phyloP scores from a whole-genome alignment of 37 sponge, comb jelly and placozoan genomes.

The Agelas oroides region DNA sequence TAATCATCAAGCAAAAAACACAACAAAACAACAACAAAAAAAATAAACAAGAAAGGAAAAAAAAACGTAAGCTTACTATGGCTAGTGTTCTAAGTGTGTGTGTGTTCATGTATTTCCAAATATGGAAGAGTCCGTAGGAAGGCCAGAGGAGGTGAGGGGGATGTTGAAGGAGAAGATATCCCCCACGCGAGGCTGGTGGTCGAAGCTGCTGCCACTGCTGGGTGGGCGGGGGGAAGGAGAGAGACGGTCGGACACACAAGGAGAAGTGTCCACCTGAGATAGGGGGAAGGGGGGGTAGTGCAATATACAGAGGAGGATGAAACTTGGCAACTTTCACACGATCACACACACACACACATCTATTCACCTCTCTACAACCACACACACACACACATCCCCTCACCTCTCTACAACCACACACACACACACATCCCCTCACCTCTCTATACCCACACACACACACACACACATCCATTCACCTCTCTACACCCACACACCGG shows the following conservation, averaged over 20 bases:
- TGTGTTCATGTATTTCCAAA: slow-evolving; percentile 24
- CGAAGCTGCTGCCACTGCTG: background rate
- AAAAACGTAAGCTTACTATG: too few relatives aligned
- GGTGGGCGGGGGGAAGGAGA: background rate
- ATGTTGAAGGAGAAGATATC: slow-evolving; percentile 42
- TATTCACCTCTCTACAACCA: slow-evolving; percentile 32
- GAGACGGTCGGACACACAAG: background rate
- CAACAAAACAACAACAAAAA: too few relatives aligned
- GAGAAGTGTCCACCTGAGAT: slow-evolving; percentile 33
- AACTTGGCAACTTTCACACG: background rate
- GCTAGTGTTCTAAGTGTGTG: too few relatives aligned
- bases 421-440: slow-evolving; percentile 55
- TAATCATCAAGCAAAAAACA: too few relatives aligned
- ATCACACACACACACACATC: slow-evolving; percentile 51
- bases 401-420: slow-evolving; percentile 26
- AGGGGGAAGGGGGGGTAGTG: background rate
- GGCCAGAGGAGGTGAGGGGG: background rate
- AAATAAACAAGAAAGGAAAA: too few relatives aligned
- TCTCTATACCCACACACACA: slow-evolving; percentile 42
- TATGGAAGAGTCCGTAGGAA: background rate
- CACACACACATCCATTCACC: slow-evolving; percentile 49
- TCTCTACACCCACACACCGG: slow-evolving; percentile 45
- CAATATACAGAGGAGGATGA: background rate
- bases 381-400: slow-evolving; percentile 61
- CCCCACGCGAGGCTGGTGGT: background rate